phyloP scores from a whole-genome alignment of 2,797 vertebrate genomes.

The Menidia menidia region DNA sequence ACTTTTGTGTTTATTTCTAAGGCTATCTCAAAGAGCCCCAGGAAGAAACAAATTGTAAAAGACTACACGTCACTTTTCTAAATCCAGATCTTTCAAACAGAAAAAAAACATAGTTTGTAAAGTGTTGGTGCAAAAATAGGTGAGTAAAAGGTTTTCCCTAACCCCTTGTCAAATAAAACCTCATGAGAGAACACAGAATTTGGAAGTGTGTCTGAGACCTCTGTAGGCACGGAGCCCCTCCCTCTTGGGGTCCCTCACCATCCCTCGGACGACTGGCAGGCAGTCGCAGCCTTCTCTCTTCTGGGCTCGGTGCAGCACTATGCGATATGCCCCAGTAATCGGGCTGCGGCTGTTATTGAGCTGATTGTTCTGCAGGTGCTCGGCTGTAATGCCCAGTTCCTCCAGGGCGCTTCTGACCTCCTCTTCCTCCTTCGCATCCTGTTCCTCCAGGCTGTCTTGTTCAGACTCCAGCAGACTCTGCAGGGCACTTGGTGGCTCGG shows the following conservation, averaged over 20 bases:
- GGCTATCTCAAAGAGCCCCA: neutral
- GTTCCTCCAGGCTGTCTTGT: slow-evolving; percentile 67
- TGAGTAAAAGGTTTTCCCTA: neutral
- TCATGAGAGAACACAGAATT: slow-evolving; percentile 86
- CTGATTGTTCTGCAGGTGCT: slow-evolving; percentile 86
- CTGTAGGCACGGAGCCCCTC: slow-evolving; percentile 83
- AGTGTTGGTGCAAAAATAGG: neutral
- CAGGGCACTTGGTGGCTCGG: slow-evolving; percentile 79
- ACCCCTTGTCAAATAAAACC: neutral
- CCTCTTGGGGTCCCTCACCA: slow-evolving; percentile 84
- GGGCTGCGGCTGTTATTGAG: slow-evolving; percentile 83
- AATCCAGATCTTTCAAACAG: neutral
- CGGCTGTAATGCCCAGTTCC: slow-evolving; percentile 87
- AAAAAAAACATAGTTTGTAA: neutral
- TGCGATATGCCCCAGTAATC: slow-evolving; percentile 89
- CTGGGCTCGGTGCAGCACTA: slow-evolving; percentile 89
- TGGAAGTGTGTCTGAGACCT: slow-evolving; percentile 90
- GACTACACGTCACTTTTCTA: neutral
- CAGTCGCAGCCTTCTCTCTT: slow-evolving; percentile 85
- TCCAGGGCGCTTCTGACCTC: slow-evolving; percentile 86
- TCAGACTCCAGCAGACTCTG: slow-evolving; percentile 74
- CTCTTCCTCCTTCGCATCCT: slow-evolving; percentile 66
- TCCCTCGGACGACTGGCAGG: slow-evolving; percentile 83
- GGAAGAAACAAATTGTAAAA: neutral
- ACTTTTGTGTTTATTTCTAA: slow-evolving; percentile 26